Percentiles rank a stretch among this genome's conserved stretches.
These are phyloP conservation scores for Atrina japonica DNA, from an alignment of 2,888 invertebrate genomes.

Conservation along the genomic window DNA sequence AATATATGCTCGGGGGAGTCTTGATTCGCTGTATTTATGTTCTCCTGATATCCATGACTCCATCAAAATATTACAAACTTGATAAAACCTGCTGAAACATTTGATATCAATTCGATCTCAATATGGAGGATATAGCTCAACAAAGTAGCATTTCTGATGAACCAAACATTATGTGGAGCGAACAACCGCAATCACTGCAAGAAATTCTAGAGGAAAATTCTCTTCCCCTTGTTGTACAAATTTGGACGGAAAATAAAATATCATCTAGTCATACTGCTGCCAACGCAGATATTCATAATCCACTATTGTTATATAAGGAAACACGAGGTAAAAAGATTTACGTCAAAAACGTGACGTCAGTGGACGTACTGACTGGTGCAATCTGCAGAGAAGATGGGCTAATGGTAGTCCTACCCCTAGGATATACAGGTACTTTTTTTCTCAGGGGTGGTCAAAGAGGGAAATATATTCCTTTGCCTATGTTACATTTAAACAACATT, in stretches of 20 bases:
- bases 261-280: constrained; percentile 23
- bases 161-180: constrained; percentile 47
- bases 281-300: constrained; percentile 51
- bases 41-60: too few species aligned
- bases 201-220: constrained; percentile 49
- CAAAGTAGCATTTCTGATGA: background rate
- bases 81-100: too few species aligned
- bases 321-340: constrained; percentile 54
- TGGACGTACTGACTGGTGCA: constrained; percentile 51
- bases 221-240: constrained; percentile 59
- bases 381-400: constrained; percentile 55
- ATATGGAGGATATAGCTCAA: too few species aligned
- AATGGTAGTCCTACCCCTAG: constrained; percentile 58
- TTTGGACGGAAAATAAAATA: constrained; percentile 51
- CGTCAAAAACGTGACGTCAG: constrained; percentile 59
- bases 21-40: too few species aligned
- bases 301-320: constrained; percentile 59
- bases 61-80: too few species aligned
- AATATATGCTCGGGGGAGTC: too few species aligned
- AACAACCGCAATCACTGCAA: constrained; percentile 45
- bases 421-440: constrained; percentile 53
- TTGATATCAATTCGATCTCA: too few species aligned
- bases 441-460: too few species aligned
- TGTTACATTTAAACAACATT: too few species aligned
- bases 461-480: too few species aligned